Conservation (phyloP, 2,797 vertebrate species). For the Pristis pectinata region DNA sequence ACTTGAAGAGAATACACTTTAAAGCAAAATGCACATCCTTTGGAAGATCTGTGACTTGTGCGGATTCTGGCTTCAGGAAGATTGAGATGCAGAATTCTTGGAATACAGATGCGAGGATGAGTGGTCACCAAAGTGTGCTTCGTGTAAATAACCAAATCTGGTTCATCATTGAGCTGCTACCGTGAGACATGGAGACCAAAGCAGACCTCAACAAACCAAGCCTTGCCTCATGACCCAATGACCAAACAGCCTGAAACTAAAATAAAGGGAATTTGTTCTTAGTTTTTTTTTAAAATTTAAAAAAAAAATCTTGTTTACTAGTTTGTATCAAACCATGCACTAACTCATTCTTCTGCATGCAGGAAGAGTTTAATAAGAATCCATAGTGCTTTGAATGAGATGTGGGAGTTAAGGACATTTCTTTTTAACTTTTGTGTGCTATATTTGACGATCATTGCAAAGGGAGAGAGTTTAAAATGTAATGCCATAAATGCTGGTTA, state of each 20-base stretch:
- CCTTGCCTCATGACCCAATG: neutral
- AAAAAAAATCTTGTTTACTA: neutral
- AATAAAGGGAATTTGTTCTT: conserved; percentile 13
- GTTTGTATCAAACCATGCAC: neutral
- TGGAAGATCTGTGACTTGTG: neutral
- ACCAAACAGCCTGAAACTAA: neutral
- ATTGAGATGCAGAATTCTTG: conserved; percentile 25
- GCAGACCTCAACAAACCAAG: neutral
- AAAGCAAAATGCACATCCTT: neutral
- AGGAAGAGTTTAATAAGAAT: neutral
- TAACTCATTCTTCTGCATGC: neutral
- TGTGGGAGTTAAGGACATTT: no score
- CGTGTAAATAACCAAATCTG: neutral
- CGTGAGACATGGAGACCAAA: neutral
- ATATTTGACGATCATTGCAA: neutral
- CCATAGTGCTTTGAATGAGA: neutral
- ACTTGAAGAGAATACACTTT: conserved; percentile 35
- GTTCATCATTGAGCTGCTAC: neutral
- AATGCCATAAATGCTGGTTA: neutral
- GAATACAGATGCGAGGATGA: neutral
- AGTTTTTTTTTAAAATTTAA: neutral
- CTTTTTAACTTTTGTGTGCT: neutral
- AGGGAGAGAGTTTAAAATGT: neutral
- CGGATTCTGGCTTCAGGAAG: neutral
- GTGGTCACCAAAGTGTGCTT: neutral